Conservation (phyloP, 2,797 vertebrate genomes). For the Gymnopithys bicolor region DNA sequence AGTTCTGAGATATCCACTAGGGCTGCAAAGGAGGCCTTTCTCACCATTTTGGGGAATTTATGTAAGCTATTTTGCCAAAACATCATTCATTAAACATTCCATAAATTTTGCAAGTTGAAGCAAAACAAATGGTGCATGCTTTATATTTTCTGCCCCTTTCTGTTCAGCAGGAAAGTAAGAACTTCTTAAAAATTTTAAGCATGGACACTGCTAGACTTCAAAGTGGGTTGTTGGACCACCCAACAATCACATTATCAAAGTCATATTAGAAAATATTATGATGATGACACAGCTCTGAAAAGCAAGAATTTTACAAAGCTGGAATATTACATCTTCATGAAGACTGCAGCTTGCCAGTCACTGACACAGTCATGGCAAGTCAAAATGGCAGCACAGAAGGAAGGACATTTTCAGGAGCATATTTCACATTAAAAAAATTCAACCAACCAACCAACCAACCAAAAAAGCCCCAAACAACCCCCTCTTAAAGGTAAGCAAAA, state of each 20-base stretch:
- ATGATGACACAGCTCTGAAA: background rate
- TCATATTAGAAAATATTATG: background rate
- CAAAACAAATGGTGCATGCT: background rate
- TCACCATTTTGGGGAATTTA: background rate
- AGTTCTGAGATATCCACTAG: background rate
- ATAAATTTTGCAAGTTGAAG: background rate
- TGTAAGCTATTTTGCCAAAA: background rate
- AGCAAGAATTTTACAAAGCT: background rate
- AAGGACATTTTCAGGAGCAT: background rate
- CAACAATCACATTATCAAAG: background rate
- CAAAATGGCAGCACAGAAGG: background rate
- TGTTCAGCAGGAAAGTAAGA: background rate
- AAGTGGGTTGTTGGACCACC: background rate
- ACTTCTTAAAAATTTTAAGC: background rate
- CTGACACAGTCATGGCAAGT: background rate
- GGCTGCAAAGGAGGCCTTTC: background rate
- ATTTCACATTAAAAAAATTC: background rate
- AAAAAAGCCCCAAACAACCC: background rate
- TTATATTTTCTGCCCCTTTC: background rate
- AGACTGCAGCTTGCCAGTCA: background rate
- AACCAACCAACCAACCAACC: no score
- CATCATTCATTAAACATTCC: background rate
- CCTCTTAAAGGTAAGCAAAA: background rate
- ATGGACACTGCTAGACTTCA: background rate
- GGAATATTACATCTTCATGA: background rate